Evolutionary conservation across 2,113 vertebrate genomes (phyloP).

Genomic region (Otocyon megalotis): DNA sequence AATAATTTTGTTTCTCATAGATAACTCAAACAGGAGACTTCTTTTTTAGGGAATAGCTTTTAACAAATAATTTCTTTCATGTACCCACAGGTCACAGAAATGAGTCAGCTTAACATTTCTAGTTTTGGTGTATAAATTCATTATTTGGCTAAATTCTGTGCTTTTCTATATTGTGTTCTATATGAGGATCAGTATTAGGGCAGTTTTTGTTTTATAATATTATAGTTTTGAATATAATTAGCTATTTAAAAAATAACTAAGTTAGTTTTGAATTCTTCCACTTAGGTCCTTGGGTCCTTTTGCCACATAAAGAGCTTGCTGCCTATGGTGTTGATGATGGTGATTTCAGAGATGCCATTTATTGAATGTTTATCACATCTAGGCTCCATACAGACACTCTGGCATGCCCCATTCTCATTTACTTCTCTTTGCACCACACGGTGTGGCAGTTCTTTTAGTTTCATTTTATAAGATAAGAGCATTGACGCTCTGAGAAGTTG

Average conservation of each 20-base stretch:
- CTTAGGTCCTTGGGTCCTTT: not conserved
- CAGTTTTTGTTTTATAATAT: not conserved
- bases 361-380: not conserved
- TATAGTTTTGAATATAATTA: not conserved
- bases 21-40: not conserved
- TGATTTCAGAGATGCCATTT: not conserved
- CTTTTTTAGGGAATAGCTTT: not conserved
- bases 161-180: not conserved
- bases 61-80: not conserved
- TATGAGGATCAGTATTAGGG: not conserved
- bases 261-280: not conserved
- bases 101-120: conserved; percentile 18
- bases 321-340: not conserved
- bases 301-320: not conserved
- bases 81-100: not conserved
- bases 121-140: not conserved
- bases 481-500: not conserved
- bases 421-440: not conserved
- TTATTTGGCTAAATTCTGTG: not conserved
- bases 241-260: not conserved
- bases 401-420: not conserved
- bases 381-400: not conserved
- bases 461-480: not conserved
- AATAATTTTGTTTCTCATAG: not conserved
- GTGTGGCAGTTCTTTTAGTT: not conserved